Base-by-base conservation (phyloP, 2,888 invertebrate genomes). In the Neocrepidodera transversa region DNA sequence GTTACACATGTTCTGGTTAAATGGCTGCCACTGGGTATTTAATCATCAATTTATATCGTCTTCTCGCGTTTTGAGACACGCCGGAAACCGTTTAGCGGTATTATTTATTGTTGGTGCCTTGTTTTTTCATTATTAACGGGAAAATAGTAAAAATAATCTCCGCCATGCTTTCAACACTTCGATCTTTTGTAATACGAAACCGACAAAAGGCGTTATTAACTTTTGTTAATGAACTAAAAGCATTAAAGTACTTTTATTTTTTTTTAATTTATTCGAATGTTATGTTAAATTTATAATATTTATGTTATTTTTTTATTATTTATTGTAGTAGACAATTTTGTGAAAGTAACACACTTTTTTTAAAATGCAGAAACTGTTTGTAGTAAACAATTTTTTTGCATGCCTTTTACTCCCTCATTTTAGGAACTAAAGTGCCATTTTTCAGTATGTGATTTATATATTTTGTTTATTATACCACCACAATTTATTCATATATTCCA, bases 1-100 rank as follows among this genome's bases (percentile, higher is more conserved):
- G 58, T 63, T 62, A 66, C 65, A 66, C 64, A 63, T 67, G 65
- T 64, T 63, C 50, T 54, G 40, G 56, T 67, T 67, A 64, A 62
- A 64, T 48, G 57, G 55, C 55, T 53, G 50, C 54, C 50, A 47
- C 38, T 53, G 45, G 57, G 62, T 65, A 57, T 52, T 63, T 51
- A 58, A 63, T 53, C 60, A 58, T 53, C 58, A 47, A 56, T 55
- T 60, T 60, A 60, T 56, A 56, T 52, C 48, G 56, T 47, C 36
- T 32, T 52, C 42, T 52, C 16, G 40, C 20, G 52, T 52, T 42
- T 28, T 38, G 45, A 40, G 55, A 52, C 52, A 26, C 52, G 52
- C 57, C 57, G 57, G 57, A 58, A 58, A 58, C 57, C 51, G 57
- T 51, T 51, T 50, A 32, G 43, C 28, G 36, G 57, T 51, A 58